Conservation (phyloP, 92 coral and sea anemone genomes). For the Porites evermanni region DNA sequence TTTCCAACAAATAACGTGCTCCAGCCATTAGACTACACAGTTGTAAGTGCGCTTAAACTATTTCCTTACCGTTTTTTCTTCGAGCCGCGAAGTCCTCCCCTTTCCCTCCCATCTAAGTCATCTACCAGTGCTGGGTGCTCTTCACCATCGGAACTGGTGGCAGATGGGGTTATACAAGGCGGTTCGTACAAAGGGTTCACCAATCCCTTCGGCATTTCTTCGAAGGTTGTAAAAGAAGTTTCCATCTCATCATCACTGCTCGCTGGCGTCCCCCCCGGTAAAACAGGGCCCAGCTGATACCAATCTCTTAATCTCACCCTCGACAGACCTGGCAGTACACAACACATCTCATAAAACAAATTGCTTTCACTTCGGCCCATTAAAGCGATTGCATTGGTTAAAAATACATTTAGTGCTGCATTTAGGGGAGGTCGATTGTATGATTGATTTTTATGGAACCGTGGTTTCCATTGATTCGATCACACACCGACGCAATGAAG, state of each 20-base stretch:
- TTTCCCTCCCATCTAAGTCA: not conserved
- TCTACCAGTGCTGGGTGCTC: not conserved
- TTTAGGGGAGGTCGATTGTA: too few species aligned
- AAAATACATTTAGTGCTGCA: too few species aligned
- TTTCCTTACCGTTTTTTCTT: not conserved
- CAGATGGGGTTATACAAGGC: not conserved
- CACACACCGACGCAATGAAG: too few species aligned
- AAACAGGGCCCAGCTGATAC: not conserved
- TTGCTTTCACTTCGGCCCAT: too few species aligned
- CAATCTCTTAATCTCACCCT: not conserved
- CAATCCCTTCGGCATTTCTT: slow-evolving; percentile 21
- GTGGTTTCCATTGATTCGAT: too few species aligned
- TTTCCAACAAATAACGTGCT: too few species aligned
- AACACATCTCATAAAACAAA: not conserved
- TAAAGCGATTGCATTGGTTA: too few species aligned
- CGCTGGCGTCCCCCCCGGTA: slow-evolving; percentile 12
- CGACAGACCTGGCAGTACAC: not conserved
- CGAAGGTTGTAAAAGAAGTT: slow-evolving; percentile 12
- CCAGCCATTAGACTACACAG: too few species aligned
- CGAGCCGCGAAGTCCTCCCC: not conserved
- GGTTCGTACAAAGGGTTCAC: slow-evolving; percentile 7
- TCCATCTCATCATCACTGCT: slow-evolving; percentile 30
- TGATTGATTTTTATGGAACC: too few species aligned
- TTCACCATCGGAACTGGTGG: not conserved
- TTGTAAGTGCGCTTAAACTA: not conserved